Evolutionary conservation across 2,797 vertebrate species (phyloP), one percentile per base, ranked within the genome.

Genomic region (Ctenochaetus hawaiiensis): DNA sequence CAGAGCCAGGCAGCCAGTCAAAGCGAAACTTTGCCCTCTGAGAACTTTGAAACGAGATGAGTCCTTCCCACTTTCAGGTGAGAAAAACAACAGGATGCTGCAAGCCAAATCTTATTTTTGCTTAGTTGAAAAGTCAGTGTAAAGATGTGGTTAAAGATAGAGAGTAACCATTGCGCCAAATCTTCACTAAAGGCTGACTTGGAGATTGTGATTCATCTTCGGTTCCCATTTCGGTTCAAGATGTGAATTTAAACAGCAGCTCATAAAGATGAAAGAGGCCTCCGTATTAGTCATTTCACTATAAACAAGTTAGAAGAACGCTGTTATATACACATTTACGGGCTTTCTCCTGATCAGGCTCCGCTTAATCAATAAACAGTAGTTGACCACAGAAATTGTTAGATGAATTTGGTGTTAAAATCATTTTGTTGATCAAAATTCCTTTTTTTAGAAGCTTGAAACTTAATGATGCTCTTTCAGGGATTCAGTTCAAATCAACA

Each of bases 11-110:
- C 58, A 41, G 44, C 45, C 17, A 91, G 87, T 93, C 87, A 92
- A 59, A 87, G 20, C 9, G 89, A 90, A 92, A 93, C 90, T 86
- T 58, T 64, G 63, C 34, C 62, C 68, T 87, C 70, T 92, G 82
- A 89, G 77, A 88, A 81, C 81, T 64, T 77, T 70, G 45, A 85
- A 65, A 73, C 18, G 2, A 83, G 67, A 53, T 0, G 7, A 75
- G 67, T 67, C 59, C 67, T 91, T 87, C 89, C 87, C 68, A 83
- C 84, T 86, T 89, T 89, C 63, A 67, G 69, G 65, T 71, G 79
- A 89, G 83, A 89, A 88, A 85, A 90, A 91, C 73, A 89, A 91
- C 89, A 92, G 90, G 90, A 91, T 89, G 91, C 81, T 54, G 34
- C 52, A 51, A 72, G 62, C 37, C 39, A 73, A 60, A 44, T 41